Conservation (phyloP, 2,113 vertebrate genomes). For the Rhea americana region DNA sequence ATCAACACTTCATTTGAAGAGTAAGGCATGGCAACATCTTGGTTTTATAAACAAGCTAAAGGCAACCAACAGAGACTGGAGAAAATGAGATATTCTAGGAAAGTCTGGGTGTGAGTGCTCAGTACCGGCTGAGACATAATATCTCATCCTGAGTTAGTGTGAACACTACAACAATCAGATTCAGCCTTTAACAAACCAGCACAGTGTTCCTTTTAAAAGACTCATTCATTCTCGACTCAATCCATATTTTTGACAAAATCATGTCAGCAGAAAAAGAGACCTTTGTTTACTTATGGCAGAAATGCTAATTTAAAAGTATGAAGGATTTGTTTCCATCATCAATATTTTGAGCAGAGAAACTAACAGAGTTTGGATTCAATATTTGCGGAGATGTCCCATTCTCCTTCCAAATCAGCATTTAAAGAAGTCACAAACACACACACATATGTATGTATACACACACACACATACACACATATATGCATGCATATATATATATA, state of each 20-base stretch:
- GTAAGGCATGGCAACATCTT: rapidly evolving
- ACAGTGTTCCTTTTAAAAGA: background rate
- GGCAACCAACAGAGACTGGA: background rate
- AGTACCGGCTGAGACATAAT: too few relatives aligned
- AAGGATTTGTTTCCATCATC: background rate
- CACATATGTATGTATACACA: too few relatives aligned
- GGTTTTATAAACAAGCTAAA: background rate
- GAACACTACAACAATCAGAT: background rate
- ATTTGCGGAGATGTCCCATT: background rate
- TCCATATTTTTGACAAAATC: background rate
- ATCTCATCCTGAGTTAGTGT: background rate
- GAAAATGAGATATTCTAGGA: background rate
- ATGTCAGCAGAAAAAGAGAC: background rate
- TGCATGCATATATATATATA: too few relatives aligned
- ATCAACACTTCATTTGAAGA: background rate
- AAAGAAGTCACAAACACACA: background rate
- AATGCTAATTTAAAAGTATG: background rate
- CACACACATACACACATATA: too few relatives aligned
- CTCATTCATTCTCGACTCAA: background rate
- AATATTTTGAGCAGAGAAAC: background rate
- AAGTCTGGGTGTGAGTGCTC: background rate
- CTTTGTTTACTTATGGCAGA: background rate
- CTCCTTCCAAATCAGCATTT: background rate
- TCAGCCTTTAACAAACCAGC: background rate
- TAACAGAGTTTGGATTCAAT: background rate